Base-by-base conservation (phyloP, 1,140 invertebrate species). In the Colletes latitarsis region DNA sequence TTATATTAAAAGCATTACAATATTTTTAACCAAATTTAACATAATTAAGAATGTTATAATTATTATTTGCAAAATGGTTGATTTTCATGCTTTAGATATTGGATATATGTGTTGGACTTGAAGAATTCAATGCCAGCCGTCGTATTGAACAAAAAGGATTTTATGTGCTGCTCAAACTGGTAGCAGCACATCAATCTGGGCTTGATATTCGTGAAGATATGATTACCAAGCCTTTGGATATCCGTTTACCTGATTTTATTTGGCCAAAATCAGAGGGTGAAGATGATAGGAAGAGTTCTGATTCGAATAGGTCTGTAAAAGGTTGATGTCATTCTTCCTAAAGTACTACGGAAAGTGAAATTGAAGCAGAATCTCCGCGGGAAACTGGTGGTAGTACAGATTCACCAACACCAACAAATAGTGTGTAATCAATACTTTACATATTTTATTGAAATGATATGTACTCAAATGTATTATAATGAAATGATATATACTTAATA, bases 361-460 rank as follows among this genome's bases (percentile, higher is more conserved):
- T 93, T 71, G 93, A 93, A 46, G 89, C 88, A 10, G 93, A 93
- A 52, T 97, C 96, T 19, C 96, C 96, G 0, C 94, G 92, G 19
- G 90, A 90, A 67, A 91, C 90, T 57, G 92, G 90, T 19, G 92
- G 92, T 6, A 94, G 92, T 53, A 97, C 96, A 73, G 97, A 98
- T 88, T 97, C 97, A 81, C 97, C 97, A 0, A 98, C 97, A 0
- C 97, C 97, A 1, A 97, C 97, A 1, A 98, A 98, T 90, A 97
- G 96, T 91, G 96, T 97, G 1, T n/a, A n/a, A n/a, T n/a, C n/a
- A n/a, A n/a, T n/a, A n/a, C n/a, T n/a, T n/a, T n/a, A n/a, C n/a
- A n/a, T n/a, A n/a, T n/a, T n/a, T n/a, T n/a, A n/a, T n/a, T n/a
- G n/a, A n/a, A n/a, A n/a, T n/a, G n/a, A n/a, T n/a, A n/a, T n/a